A percentile compares a stretch with the other conserved stretches of the same genome.
Evolutionary conservation across 2,113 vertebrate species (phyloP).

Genomic region (Marcusenius ussheri): DNA sequence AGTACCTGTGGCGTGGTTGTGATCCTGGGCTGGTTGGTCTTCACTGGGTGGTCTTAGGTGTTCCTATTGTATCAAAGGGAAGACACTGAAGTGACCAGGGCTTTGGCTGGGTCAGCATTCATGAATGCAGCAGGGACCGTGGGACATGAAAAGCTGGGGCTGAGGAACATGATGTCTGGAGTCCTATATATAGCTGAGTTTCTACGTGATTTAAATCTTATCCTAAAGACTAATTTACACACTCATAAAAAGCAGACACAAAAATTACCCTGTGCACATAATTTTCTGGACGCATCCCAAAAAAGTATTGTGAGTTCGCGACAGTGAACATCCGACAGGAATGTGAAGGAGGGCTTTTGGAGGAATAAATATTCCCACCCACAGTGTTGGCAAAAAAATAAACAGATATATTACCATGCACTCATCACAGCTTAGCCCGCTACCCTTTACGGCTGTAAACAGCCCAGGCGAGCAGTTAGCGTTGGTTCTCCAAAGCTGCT

Average conservation of each 20-base stretch:
- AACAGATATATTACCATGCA: not conserved
- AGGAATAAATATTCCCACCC: not conserved
- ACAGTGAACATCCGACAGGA: not conserved
- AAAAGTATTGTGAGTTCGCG: not conserved
- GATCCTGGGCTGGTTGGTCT: not conserved
- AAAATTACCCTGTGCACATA: not conserved
- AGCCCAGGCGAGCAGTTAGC: not conserved
- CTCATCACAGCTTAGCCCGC: not conserved
- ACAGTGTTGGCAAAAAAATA: not conserved
- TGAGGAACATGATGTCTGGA: not conserved
- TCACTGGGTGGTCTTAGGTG: not conserved
- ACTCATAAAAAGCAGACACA: not conserved
- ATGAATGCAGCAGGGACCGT: not conserved
- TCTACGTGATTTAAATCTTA: not conserved
- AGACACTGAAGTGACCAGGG: not conserved
- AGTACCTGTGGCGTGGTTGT: not conserved
- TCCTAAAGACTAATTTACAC: not conserved
- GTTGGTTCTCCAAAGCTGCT: not conserved
- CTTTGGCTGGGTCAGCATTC: not conserved
- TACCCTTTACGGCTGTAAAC: not conserved
- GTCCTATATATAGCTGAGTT: not conserved
- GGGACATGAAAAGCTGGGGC: not conserved
- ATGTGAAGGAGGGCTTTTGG: not conserved
- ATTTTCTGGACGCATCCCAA: not conserved
- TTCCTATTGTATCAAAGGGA: not conserved